Conservation (phyloP, 2,888 invertebrate genomes). For the Hetaerina titia region DNA sequence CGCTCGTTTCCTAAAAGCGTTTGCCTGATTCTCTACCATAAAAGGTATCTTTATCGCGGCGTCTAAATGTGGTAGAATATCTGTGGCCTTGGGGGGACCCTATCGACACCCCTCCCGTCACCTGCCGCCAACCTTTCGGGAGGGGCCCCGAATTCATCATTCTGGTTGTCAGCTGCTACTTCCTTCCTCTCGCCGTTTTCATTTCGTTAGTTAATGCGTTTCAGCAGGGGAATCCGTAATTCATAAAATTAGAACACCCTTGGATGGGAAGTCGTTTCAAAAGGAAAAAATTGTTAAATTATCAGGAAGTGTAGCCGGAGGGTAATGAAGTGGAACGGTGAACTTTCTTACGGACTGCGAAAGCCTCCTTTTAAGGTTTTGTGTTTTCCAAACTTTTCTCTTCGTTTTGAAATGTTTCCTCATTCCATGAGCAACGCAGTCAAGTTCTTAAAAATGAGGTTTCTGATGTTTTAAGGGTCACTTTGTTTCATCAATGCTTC, state of each 20-base stretch:
- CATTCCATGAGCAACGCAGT: background rate
- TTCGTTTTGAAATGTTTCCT: background rate
- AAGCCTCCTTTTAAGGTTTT: background rate
- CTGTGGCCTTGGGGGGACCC: background rate
- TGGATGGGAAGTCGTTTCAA: background rate
- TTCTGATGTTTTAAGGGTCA: background rate
- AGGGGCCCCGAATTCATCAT: slow-evolving; percentile 47
- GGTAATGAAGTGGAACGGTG: background rate
- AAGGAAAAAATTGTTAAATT: background rate
- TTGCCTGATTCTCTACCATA: background rate
- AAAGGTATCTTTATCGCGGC: slow-evolving; percentile 41
- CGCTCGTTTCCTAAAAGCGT: slow-evolving; percentile 4
- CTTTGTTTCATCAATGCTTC: background rate
- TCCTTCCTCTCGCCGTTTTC: background rate
- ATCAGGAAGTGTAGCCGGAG: background rate
- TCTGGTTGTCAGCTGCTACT: background rate
- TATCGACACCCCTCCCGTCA: background rate
- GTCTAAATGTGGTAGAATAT: background rate
- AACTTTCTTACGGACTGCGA: background rate
- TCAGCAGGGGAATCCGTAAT: background rate
- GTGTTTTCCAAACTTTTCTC: background rate
- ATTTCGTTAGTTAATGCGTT: background rate
- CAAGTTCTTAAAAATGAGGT: background rate
- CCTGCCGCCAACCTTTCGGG: slow-evolving; percentile 24
- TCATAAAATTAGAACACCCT: background rate